Percentiles rank a stretch among this genome's conserved stretches.
Conservation (phyloP, 2,797 vertebrate genomes). For the Alcedo atthis region DNA sequence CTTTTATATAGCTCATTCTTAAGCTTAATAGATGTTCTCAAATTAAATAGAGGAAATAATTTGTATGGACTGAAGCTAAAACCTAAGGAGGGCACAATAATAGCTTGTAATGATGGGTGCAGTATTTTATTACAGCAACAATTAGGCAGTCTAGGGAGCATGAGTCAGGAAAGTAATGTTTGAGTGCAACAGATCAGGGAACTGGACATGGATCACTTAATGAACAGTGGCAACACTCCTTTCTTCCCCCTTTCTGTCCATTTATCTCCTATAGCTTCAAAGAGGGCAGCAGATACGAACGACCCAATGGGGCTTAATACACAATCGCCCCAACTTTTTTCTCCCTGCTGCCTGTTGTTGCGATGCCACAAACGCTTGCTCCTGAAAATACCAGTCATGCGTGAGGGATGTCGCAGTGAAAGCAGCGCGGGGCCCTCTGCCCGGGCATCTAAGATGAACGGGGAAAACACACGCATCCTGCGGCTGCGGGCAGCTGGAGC, state of each 20-base stretch:
- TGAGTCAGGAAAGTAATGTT: accelerated
- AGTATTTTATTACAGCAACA: background rate
- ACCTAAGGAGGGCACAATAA: background rate
- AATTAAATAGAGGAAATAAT: background rate
- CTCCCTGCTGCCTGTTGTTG: background rate
- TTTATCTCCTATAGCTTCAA: background rate
- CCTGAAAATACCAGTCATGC: accelerated
- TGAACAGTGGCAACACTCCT: accelerated
- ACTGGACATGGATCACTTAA: accelerated
- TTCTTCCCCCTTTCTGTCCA: background rate
- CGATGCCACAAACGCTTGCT: background rate
- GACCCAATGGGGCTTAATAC: accelerated
- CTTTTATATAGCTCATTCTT: background rate
- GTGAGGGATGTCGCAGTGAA: background rate
- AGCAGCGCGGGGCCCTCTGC: background rate
- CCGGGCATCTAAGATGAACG: accelerated
- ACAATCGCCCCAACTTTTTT: accelerated
- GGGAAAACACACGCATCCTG: background rate
- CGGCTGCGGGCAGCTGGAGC: background rate
- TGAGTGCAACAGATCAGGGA: background rate
- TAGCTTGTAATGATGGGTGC: background rate
- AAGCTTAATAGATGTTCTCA: background rate
- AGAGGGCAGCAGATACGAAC: background rate
- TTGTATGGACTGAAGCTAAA: background rate
- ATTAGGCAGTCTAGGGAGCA: background rate